phyloP scores from a whole-genome alignment of 2,888 invertebrate genomes.

The Hypena proboscidalis region DNA sequence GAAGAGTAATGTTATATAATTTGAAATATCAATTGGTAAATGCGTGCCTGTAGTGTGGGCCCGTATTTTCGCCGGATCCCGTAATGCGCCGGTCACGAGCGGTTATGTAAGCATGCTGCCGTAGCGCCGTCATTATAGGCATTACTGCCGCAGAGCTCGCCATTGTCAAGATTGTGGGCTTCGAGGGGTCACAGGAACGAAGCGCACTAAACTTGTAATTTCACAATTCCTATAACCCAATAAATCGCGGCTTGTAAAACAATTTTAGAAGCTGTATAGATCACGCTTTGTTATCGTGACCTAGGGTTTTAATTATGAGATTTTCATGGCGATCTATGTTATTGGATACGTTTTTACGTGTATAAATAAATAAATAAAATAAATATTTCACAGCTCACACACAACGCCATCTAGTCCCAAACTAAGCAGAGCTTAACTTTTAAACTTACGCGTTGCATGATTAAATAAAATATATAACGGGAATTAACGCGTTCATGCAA shows the following conservation, averaged over 20 bases:
- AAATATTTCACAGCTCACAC: too few relatives aligned
- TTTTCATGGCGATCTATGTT: conserved; percentile 64
- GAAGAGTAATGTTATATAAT: too few relatives aligned
- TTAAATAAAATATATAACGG: too few relatives aligned
- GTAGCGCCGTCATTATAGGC: conserved; percentile 80
- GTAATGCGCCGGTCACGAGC: conserved; percentile 84
- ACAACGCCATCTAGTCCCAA: too few relatives aligned
- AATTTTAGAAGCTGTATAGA: conserved; percentile 65
- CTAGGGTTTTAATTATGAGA: conserved; percentile 77
- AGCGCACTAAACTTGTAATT: conserved; percentile 74
- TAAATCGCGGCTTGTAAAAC: conserved; percentile 79
- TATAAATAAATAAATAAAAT: too few relatives aligned
- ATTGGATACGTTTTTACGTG: too few relatives aligned
- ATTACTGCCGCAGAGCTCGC: conserved; percentile 78
- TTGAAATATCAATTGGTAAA: conserved; percentile 14
- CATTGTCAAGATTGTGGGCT: conserved; percentile 85
- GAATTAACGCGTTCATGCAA: too few relatives aligned
- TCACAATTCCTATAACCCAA: conserved; percentile 77
- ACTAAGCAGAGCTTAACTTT: too few relatives aligned
- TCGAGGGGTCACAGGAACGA: conserved; percentile 80
- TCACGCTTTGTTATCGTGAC: conserved; percentile 76
- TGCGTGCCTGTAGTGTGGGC: conserved; percentile 61
- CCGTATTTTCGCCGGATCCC: conserved; percentile 79
- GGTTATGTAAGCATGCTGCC: conserved; percentile 84
- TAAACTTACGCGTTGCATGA: too few relatives aligned